Evolutionary conservation across 2,888 invertebrate genomes (phyloP).

Genomic region (Limnephilus rhombicus): DNA sequence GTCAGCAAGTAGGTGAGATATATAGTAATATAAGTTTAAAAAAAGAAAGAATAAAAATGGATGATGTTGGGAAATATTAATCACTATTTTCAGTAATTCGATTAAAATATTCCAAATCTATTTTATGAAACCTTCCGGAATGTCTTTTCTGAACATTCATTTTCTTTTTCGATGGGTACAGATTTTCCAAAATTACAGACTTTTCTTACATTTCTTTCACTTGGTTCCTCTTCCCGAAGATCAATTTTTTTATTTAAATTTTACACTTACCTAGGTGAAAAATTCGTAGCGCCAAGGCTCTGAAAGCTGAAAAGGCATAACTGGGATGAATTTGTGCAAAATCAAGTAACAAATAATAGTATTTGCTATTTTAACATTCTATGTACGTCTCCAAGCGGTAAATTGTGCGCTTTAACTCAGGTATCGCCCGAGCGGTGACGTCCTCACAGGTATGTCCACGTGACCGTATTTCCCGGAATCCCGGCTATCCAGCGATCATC

Average conservation of each 20-base stretch:
- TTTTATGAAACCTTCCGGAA: neutral
- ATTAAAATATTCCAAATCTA: neutral
- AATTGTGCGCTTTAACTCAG: neutral
- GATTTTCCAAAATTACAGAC: too few species aligned
- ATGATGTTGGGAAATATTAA: neutral
- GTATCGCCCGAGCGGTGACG: slow-evolving; percentile 20
- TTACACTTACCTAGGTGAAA: too few species aligned
- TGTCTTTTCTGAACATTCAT: neutral
- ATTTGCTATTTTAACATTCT: neutral
- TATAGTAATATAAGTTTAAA: too few species aligned
- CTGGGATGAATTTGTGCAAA: neutral
- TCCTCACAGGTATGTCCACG: slow-evolving; percentile 39
- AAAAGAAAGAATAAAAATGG: too few species aligned
- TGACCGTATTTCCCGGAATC: slow-evolving; percentile 62
- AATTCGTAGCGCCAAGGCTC: too few species aligned
- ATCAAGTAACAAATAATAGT: neutral
- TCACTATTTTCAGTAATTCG: neutral
- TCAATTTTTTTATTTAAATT: too few species aligned
- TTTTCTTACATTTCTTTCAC: too few species aligned
- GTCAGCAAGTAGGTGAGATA: neutral
- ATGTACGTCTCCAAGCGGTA: neutral
- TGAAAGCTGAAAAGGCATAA: neutral
- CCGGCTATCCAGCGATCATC: slow-evolving; percentile 64
- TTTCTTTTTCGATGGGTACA: too few species aligned
- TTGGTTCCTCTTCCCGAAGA: too few species aligned